Base-by-base conservation (phyloP, 2,113 vertebrate species). In the Myrmophylax atrothorax region DNA sequence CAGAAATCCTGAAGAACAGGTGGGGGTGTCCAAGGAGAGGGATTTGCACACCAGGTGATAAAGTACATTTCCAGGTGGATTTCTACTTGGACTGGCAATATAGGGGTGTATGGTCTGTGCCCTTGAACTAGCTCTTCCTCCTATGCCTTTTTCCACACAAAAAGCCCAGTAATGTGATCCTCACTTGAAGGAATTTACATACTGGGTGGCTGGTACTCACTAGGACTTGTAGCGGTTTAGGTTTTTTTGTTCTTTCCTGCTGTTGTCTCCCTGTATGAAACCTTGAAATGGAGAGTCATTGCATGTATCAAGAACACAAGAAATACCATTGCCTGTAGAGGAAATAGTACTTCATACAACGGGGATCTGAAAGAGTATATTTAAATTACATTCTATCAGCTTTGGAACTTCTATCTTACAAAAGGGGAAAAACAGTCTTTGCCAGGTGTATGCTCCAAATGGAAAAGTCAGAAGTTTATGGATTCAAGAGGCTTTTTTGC, bases 211-310 rank as follows among this genome's bases (percentile, higher is more conserved):
- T 91, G 15, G 63, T 76, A 63, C 13, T 91, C 1, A 0, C 10
- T 60, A 55, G 33, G 52, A 56, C 13, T 67, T 83, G n/a, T 19
- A 38, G 33, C 19, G 18, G 9, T 0, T 0, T 0, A 67, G 47
- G 42, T 56, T 47, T 82, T 80, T 1, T 28, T 60, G 16, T 29
- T 7, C 10, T 84, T 81, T 75, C 77, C n/a, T 86, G 7, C 38
- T 74, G 92, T 90, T 68, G 47, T 78, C 14, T 88, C 6, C 14
- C 35, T 58, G 3, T 53, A 58, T 13, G 76, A 94, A 94, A 72
- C 44, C 62, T 77, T 84, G 47, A 78, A 52, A 67, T 60, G 29
- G 16, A 78, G 44, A 90, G 52, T 75, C 52, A 63, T 64, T n/a
- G 19, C 25, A 4, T 56, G 16, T 53, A 59, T 35, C 33, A 70